Evolutionary conservation across 2,797 vertebrate genomes (phyloP).

Genomic region (Limosa lapponica): DNA sequence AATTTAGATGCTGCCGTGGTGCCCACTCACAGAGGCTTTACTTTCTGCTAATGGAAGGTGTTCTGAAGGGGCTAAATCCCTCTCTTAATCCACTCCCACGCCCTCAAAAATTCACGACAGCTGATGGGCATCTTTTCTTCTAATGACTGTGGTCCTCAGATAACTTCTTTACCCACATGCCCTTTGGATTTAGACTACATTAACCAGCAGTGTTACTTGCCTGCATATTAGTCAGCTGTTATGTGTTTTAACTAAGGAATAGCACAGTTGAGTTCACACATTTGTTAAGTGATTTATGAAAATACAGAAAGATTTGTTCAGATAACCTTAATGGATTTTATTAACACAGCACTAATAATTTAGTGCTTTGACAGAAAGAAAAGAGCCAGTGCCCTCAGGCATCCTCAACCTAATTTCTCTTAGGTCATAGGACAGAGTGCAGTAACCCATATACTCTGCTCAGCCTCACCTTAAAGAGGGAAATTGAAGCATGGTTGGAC

Average conservation of each 20-base stretch:
- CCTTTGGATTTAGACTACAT: background rate
- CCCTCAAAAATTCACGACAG: background rate
- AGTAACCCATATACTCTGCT: background rate
- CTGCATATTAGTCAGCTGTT: background rate
- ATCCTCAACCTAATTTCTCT: background rate
- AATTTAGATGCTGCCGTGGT: background rate
- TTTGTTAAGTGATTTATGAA: conserved; percentile 12
- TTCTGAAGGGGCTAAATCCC: conserved; percentile 18
- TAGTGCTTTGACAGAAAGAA: background rate
- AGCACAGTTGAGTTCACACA: background rate
- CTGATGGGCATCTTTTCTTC: background rate
- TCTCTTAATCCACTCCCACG: background rate
- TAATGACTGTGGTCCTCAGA: background rate
- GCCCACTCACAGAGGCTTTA: background rate
- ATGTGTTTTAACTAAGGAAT: background rate
- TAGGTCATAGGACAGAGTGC: background rate
- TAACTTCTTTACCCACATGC: background rate
- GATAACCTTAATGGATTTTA: conserved; percentile 8
- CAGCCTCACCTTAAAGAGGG: background rate
- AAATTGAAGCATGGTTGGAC: background rate
- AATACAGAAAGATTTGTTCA: background rate
- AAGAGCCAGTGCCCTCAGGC: background rate
- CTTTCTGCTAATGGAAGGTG: background rate
- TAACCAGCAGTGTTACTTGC: background rate
- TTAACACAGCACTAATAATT: background rate